Evolutionary conservation across 2,797 vertebrate genomes (phyloP), one percentile per base, ranked within the genome.

Genomic region (Allobates femoralis): DNA sequence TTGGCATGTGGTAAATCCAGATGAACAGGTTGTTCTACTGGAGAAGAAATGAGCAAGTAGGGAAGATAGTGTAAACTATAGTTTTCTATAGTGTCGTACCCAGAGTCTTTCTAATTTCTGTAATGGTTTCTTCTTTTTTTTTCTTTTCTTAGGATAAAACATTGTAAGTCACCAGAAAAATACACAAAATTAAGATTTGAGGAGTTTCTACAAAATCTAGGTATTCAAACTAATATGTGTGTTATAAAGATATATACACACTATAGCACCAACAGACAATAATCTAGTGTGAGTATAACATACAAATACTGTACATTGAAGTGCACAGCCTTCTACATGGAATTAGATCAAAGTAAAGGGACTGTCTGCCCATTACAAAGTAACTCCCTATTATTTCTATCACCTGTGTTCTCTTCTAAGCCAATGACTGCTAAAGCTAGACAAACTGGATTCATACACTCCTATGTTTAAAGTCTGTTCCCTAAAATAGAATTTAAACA

Each of bases 361-460:
- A 37, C 67, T 46, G 69, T 46, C 69, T 26, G 5, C 18, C 16
- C 30, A 30, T 15, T 69, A 14, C 62, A 58, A 23, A 16, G 28
- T 66, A 84, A 64, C 60, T 46, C 53, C 60, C 66, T 21, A 15
- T 21, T 85, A 67, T 67, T 46, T 37, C 60, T 77, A 11, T 71
- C 62, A 56, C 62, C 62, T 34, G n/a, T 23, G 60, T 60, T 58
- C 5, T 34, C 30, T 64, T 50, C 18, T 15, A 55, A 19, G 34
- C 53, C 53, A 79, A n/a, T 14, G 14, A n/a, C 69, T 58, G 51
- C 60, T 64, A 30, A 32, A 75, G 56, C 73, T 67, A 23, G 73
- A 67, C 34, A 87, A 46, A 87, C 85, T 71, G 74, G 74, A 87
- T 67, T 71, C 56, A 78, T 82, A 21, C 32, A 41, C 51, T 83